Conservation (phyloP, 2,797 vertebrate species). For the Capromys pilorides region DNA sequence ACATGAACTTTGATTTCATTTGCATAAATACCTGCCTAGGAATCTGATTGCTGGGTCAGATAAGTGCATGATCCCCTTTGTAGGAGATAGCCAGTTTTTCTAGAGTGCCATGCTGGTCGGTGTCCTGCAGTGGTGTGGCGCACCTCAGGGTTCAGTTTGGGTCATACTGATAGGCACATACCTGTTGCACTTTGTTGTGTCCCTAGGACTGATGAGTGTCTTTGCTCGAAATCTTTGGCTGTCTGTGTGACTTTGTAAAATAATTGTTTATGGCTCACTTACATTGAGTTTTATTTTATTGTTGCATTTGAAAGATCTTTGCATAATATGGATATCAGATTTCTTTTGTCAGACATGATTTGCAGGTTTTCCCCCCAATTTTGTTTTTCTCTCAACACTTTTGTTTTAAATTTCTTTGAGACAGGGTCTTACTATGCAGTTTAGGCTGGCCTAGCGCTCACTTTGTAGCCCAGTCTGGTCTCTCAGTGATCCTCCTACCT, state of each 20-base stretch:
- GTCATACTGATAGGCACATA: rapidly evolving
- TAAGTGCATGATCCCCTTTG: background rate
- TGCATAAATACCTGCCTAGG: background rate
- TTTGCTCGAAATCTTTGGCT: background rate
- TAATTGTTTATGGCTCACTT: background rate
- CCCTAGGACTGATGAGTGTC: background rate
- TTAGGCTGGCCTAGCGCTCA: background rate
- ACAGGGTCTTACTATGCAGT: background rate
- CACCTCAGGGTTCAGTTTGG: background rate
- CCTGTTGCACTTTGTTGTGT: background rate
- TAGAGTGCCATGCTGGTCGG: no score
- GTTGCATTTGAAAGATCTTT: background rate
- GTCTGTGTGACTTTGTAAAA: background rate
- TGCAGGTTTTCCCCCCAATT: background rate
- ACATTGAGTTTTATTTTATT: background rate
- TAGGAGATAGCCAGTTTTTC: background rate
- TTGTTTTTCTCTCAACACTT: no score
- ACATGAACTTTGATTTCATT: background rate
- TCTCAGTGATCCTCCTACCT: no score
- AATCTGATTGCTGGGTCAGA: background rate
- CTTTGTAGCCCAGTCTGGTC: no score
- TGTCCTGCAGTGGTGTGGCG: background rate
- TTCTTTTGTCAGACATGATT: background rate
- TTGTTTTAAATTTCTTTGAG: no score
- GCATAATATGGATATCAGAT: background rate